Evolutionary conservation across 2,113 vertebrate species (phyloP).

Genomic region (Oryzias woworae): DNA sequence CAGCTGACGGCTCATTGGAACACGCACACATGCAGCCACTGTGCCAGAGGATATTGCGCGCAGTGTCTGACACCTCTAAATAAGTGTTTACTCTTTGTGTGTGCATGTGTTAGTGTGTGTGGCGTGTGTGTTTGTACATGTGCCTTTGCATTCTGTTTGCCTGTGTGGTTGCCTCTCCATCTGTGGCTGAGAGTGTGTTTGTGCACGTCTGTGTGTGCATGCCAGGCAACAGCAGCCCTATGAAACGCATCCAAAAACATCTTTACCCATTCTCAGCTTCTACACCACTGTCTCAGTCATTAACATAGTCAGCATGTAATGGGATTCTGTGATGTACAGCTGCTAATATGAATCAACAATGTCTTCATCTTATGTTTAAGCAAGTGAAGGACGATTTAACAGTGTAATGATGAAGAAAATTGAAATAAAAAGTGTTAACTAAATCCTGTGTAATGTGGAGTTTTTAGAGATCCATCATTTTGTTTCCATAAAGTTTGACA

Average conservation of each 20-base stretch:
- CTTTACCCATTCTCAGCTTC: slow-evolving; percentile 30
- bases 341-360: slow-evolving; percentile 48
- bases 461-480: slow-evolving; percentile 7
- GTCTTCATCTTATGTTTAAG: slow-evolving; percentile 29
- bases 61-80: slow-evolving; percentile 73
- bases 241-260: slow-evolving; percentile 58
- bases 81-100: slow-evolving; percentile 65
- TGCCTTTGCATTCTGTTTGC: slow-evolving; percentile 33
- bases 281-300: slow-evolving; percentile 43
- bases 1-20: slow-evolving; percentile 57
- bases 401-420: slow-evolving; percentile 44
- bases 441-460: slow-evolving; percentile 33
- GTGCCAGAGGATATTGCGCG: slow-evolving; percentile 70
- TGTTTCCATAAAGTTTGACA: slow-evolving; percentile 10
- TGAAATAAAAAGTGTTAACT: slow-evolving; percentile 52
- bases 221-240: slow-evolving; percentile 16
- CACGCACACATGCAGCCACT: slow-evolving; percentile 37
- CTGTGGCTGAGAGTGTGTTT: slow-evolving; percentile 17
- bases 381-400: slow-evolving; percentile 16
- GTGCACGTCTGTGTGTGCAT: slow-evolving; percentile 6
- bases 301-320: slow-evolving; percentile 37
- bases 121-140: slow-evolving; percentile 7
- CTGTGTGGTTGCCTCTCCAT: slow-evolving; percentile 27
- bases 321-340: slow-evolving; percentile 36
- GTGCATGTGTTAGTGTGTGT: slow-evolving; percentile 29